Base-by-base conservation (phyloP, 2,888 invertebrate genomes). In the Aporophyla lueneburgensis region DNA sequence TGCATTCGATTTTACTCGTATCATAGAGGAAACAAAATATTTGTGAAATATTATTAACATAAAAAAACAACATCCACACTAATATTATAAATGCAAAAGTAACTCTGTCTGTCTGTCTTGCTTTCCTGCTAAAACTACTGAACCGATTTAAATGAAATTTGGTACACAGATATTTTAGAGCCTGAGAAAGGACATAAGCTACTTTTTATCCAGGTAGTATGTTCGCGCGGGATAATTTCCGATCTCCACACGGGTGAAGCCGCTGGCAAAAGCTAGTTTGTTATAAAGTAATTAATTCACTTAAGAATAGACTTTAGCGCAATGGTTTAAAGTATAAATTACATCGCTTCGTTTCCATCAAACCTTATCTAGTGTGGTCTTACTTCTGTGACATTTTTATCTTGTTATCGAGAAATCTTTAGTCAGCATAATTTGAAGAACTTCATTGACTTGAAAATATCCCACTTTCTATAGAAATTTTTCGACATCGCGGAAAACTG, bases 341-440 rank as follows among this genome's bases (percentile, higher is more conserved):
- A 21, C n/a, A 63, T 19, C 6, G 33, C 54, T 59, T 43, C 27
- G 10, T 27, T 33, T 27, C 14, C 40, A 54, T 68, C 24, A 54
- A 24, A 58, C 49, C 58, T 71, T 71, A 80, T 80, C 80, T 49
- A 46, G 9, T 68, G 68, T 24, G 46, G 43, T n/a, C 43, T 49
- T 59, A 21, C 76, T 19, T 65, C 66, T 49, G 21, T 65, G 71
- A 76, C 49, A 71, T 49, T 59, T 76, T 76, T 71, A 80, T 80
- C 80, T 68, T 33, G 43, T 16, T 81, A 76, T 76, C 49, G 21
- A 63, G 14, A 51, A 67, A 58, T 63, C 59, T 80, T 69, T n/a
- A 74, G 65, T 70, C 74, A 70, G 80, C 74, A 66, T 51, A 61
- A 61, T 63, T 61, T 74, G 62, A 56, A 66, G 69, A 19, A 24